phyloP scores from a whole-genome alignment of 2,888 invertebrate genomes.

The Drosophila formosana region DNA sequence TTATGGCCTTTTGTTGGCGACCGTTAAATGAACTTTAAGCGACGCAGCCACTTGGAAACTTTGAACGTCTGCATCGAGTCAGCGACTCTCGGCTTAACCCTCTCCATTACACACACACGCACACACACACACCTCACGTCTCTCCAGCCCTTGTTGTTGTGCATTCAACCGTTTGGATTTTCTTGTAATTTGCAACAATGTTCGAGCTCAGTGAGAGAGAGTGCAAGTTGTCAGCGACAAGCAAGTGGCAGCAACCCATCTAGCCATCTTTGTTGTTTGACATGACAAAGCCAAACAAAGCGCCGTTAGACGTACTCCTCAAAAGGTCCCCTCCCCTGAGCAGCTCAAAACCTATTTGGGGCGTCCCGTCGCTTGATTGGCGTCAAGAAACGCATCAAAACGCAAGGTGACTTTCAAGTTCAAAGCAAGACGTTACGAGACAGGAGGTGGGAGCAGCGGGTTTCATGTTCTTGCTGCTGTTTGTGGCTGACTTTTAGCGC shows the following conservation, averaged over 20 bases:
- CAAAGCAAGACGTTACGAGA: conserved; percentile 27
- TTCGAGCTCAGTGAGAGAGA: conserved; percentile 15
- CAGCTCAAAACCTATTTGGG: conserved; percentile 1
- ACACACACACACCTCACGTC: background rate
- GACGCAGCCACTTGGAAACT: conserved; percentile 68
- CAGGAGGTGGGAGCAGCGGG: background rate
- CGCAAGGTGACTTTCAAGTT: conserved; percentile 75
- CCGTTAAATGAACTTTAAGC: conserved; percentile 66
- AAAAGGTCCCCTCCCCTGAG: background rate
- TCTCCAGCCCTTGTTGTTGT: conserved; percentile 35
- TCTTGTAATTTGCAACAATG: conserved; percentile 74
- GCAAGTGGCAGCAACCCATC: conserved; percentile 14
- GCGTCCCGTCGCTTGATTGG: conserved; percentile 64
- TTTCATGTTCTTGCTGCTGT: background rate
- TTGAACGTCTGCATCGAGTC: conserved; percentile 58
- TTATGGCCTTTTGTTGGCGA: conserved; percentile 49
- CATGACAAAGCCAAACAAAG: conserved; percentile 64
- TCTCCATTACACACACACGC: conserved; percentile 3
- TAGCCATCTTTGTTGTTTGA: conserved; percentile 55
- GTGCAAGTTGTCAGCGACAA: conserved; percentile 41
- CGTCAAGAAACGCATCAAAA: conserved; percentile 73
- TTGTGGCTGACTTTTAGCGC: background rate
- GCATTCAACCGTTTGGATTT: conserved; percentile 67
- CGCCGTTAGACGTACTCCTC: conserved; percentile 31
- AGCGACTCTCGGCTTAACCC: conserved; percentile 12